phyloP scores from a whole-genome alignment of 2,888 invertebrate species.

The Caenorhabditis sp. region DNA sequence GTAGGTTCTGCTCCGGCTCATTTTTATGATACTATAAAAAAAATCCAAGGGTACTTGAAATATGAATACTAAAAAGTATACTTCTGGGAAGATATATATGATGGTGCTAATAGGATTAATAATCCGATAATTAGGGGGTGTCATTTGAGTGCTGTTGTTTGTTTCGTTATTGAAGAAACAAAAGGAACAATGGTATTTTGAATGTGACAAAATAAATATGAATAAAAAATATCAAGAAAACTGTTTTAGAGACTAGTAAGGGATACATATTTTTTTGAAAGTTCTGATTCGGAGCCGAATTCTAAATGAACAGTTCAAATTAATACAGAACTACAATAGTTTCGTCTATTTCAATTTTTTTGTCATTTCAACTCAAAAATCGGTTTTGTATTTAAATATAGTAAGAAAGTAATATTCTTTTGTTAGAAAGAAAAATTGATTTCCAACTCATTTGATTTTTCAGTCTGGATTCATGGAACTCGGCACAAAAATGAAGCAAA shows the following conservation, averaged over 20 bases:
- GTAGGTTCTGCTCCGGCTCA: slow-evolving; percentile 12
- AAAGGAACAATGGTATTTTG: not conserved
- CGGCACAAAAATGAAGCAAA: slow-evolving; percentile 20
- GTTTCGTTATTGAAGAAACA: not conserved
- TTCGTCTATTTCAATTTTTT: too few relatives aligned
- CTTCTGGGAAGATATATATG: not conserved
- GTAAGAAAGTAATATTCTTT: too few relatives aligned
- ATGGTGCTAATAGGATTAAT: slow-evolving; percentile 6
- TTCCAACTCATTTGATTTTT: too few relatives aligned
- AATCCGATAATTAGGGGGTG: slow-evolving; percentile 43
- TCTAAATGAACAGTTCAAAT: too few relatives aligned
- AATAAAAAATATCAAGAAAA: too few relatives aligned
- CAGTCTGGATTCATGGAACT: slow-evolving; percentile 44
- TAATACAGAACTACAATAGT: too few relatives aligned
- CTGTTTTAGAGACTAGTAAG: not conserved
- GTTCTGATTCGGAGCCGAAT: too few relatives aligned
- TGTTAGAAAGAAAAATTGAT: not conserved
- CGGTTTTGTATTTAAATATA: too few relatives aligned
- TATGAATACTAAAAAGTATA: slow-evolving; percentile 1
- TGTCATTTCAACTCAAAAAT: too few relatives aligned
- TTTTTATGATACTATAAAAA: not conserved
- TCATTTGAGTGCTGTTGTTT: slow-evolving; percentile 5
- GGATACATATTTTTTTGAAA: not conserved
- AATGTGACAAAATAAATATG: not conserved
- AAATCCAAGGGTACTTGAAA: not conserved